phyloP scores from a whole-genome alignment of 2,113 vertebrate species.

The Eptatretus burgeri region DNA sequence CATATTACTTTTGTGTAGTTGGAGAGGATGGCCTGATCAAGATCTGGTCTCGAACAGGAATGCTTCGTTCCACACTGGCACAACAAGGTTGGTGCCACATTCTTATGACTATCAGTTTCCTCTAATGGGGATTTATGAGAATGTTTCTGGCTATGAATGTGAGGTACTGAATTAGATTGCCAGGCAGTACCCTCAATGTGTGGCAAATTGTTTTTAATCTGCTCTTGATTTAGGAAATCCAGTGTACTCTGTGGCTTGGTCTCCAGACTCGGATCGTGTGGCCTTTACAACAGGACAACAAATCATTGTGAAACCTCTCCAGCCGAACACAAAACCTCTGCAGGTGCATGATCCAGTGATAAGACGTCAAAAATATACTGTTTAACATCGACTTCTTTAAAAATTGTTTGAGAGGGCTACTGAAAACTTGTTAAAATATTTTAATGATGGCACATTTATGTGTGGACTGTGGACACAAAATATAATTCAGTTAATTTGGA shows the following conservation, averaged over 20 bases:
- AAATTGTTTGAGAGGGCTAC: too few species aligned
- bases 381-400: too few species aligned
- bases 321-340: slow-evolving; percentile 50
- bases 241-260: slow-evolving; percentile 74
- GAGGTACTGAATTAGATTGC: slow-evolving; percentile 10
- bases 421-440: background rate
- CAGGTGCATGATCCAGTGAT: slow-evolving; percentile 28
- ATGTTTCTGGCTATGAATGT: slow-evolving; percentile 10
- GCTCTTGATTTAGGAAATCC: slow-evolving; percentile 27
- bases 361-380: too few species aligned
- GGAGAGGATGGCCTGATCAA: slow-evolving; percentile 94
- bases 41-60: slow-evolving; percentile 93
- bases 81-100: slow-evolving; percentile 38
- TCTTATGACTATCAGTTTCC: slow-evolving; percentile 6
- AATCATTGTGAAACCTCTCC: slow-evolving; percentile 67
- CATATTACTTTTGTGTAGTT: slow-evolving; percentile 19
- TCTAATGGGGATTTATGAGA: slow-evolving; percentile 11
- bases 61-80: slow-evolving; percentile 69
- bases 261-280: slow-evolving; percentile 61
- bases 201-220: slow-evolving; percentile 9
- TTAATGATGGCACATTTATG: background rate
- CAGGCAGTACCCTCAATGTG: slow-evolving; percentile 7
- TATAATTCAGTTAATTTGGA: too few species aligned
- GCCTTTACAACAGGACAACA: slow-evolving; percentile 59
- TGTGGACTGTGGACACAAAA: too few species aligned